Evolutionary conservation across 2,113 vertebrate genomes (phyloP), one percentile per base, ranked within the genome.

Genomic region (Dermatemys mawii): DNA sequence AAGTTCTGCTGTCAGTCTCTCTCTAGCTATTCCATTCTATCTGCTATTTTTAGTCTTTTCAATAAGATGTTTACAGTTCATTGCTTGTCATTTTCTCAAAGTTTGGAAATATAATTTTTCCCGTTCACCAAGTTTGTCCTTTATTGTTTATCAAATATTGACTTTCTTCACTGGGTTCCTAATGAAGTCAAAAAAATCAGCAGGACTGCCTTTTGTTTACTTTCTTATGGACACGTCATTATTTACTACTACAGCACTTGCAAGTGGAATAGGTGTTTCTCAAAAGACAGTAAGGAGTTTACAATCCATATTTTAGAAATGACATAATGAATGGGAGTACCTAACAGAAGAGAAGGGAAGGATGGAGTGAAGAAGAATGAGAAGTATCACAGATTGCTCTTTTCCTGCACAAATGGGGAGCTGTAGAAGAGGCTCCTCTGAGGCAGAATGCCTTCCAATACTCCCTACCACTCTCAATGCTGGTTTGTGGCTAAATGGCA

Each of bases 251-350:
- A 4, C 9, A 54, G 80, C 17, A n/a, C 7, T 41, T 44, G 73
- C 12, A 49, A 1, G 4, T 83, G 21, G 1, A 0, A 57, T 50
- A 51, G 5, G 44, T 5, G 73, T 6, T 24, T 80, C n/a, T 55
- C 60, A 67, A 27, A 55, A 35, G 14, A 92, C 10, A 78, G 1
- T 46, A 46, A 41, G 22, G 14, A 73, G 11, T 16, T 60, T 67
- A 60, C 67, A 44, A 85, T 50, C 12, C 32, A 75, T 38, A 13
- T 4, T 86, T 89, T 27, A 57, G 10, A 13, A 24, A 9, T 50
- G 14, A 84, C 27, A 46, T 89, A 38, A 46, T 44, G 16, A 7
- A 53, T 22, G 1, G 10, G 2, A 89, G 38, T 35, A 90, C 3
- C 22, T 92, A 86, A 38, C 3, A 60, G 19, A 51, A 84, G 67